Evolutionary conservation across 2,113 vertebrate genomes (phyloP).

Genomic region (Percina caprodes): DNA sequence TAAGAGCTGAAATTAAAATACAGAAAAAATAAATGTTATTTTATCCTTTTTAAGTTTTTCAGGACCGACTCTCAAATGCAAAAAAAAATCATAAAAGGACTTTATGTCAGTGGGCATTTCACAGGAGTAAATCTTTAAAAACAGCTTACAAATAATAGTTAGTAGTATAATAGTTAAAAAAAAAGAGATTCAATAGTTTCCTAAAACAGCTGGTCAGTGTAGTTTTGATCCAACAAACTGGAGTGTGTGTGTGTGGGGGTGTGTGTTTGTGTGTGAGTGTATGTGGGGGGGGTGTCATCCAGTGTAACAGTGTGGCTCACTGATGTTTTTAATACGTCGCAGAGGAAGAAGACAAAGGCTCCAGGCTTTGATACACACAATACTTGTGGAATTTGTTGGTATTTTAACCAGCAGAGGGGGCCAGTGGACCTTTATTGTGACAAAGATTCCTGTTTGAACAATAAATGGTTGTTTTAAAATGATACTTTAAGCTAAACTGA

Average conservation of each 20-base stretch:
- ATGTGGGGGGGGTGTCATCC: no score
- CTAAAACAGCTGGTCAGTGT: not conserved
- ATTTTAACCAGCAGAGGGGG: conserved; percentile 42
- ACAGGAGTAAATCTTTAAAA: no score
- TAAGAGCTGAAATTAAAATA: no score
- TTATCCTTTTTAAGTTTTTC: not conserved
- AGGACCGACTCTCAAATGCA: not conserved
- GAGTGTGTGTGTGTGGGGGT: not conserved
- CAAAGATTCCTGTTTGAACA: not conserved
- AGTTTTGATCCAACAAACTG: not conserved
- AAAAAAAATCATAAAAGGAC: not conserved
- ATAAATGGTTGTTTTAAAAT: not conserved
- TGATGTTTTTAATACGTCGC: not conserved
- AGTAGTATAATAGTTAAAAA: no score
- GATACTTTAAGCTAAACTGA: not conserved
- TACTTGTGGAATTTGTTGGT: not conserved
- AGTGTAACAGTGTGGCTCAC: no score
- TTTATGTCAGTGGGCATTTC: not conserved
- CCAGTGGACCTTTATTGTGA: conserved; percentile 1
- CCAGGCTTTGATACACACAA: not conserved
- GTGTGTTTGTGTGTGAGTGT: no score
- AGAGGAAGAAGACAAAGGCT: not conserved
- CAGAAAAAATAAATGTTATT: not conserved
- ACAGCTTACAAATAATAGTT: no score
- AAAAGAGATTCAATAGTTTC: no score